phyloP scores from a whole-genome alignment of 1,140 invertebrate species.

The Ceratitis capitata region DNA sequence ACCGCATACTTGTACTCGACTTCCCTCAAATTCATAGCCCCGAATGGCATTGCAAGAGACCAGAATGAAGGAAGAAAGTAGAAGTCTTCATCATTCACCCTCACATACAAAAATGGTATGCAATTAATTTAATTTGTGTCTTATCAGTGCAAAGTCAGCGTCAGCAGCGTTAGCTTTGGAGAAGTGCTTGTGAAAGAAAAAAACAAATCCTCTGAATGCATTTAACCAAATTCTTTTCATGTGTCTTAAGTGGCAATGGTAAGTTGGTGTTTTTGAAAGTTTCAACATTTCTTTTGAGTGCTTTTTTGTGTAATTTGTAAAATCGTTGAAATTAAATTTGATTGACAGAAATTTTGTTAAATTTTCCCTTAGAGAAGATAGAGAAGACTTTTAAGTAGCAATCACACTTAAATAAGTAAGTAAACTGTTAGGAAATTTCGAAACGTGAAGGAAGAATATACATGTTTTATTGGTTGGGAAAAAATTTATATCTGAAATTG shows the following conservation, averaged over 20 bases:
- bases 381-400: not conserved
- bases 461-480: no score
- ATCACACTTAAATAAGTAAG: not conserved
- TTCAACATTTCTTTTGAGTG: not conserved
- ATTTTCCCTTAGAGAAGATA: not conserved
- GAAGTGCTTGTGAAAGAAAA: not conserved
- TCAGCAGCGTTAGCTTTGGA: not conserved
- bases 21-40: not conserved
- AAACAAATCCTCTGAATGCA: not conserved
- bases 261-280: conserved; percentile 5
- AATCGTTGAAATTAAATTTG: conserved; percentile 27
- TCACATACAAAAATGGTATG: conserved; percentile 17
- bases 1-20: not conserved
- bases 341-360: not conserved
- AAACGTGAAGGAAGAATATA: no score
- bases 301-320: conserved; percentile 17
- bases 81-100: not conserved
- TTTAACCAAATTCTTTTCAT: conserved; percentile 29
- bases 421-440: no score
- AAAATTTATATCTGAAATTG: no score
- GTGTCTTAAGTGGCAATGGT: conserved; percentile 15
- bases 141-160: conserved; percentile 34
- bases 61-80: no score
- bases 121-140: conserved; percentile 37
- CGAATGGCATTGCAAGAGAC: not conserved